phyloP scores from a whole-genome alignment of 2,888 invertebrate genomes.

The Chrysotoxum bicinctum region DNA sequence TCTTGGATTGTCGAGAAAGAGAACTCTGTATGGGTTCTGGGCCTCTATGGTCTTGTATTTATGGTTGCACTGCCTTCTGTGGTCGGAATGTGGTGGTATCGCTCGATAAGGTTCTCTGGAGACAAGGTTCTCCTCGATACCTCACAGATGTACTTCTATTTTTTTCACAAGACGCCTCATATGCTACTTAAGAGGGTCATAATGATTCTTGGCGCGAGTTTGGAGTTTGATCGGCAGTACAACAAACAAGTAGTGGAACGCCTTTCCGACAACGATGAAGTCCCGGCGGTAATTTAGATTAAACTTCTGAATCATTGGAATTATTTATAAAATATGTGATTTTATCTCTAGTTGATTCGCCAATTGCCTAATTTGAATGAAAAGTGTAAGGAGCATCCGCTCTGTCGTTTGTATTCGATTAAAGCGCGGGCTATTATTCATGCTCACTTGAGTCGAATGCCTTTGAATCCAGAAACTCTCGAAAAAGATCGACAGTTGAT shows the following conservation, averaged over 20 bases:
- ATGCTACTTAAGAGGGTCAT: slow-evolving; percentile 97
- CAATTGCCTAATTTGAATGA: slow-evolving; percentile 95
- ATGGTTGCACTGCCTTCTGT: slow-evolving; percentile 97
- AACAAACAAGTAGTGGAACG: slow-evolving; percentile 97
- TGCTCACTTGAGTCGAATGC: slow-evolving; percentile 95
- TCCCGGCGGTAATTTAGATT: slow-evolving; percentile 88
- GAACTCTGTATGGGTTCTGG: slow-evolving; percentile 98
- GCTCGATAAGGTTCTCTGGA: slow-evolving; percentile 97
- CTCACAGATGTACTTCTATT: slow-evolving; percentile 97
- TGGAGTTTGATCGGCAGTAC: slow-evolving; percentile 96
- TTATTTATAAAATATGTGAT: neutral
- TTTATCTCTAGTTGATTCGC: slow-evolving; percentile 88
- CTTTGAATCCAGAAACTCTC: slow-evolving; percentile 88
- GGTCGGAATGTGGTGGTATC: slow-evolving; percentile 99
- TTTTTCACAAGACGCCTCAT: slow-evolving; percentile 96
- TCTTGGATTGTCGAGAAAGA: slow-evolving; percentile 99
- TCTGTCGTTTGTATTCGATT: slow-evolving; percentile 95
- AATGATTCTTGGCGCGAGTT: slow-evolving; percentile 97
- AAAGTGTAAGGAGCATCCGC: slow-evolving; percentile 97
- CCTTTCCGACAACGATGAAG: slow-evolving; percentile 96
- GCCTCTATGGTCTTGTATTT: slow-evolving; percentile 96
- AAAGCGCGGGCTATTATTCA: slow-evolving; percentile 97
- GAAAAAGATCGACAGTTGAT: slow-evolving; percentile 93
- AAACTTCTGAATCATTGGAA: neutral
- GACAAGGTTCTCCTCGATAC: slow-evolving; percentile 98